These are phyloP conservation scores for Eupithecia exiguata DNA, from an alignment of 2,888 invertebrate genomes.

Conservation along the genomic window DNA sequence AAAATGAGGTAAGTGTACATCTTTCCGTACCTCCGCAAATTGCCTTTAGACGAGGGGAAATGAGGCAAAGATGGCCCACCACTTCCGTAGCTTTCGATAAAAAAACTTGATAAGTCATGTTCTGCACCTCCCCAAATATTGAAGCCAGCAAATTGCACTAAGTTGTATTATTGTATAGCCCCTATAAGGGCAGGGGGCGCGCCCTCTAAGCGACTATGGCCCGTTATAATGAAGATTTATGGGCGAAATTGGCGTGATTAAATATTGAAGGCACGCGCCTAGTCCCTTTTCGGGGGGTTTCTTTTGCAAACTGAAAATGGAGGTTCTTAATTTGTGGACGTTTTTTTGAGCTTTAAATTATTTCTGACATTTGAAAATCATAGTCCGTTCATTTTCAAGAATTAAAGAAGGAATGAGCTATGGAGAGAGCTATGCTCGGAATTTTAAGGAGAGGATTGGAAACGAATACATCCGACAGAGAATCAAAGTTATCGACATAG, in stretches of 20 bases:
- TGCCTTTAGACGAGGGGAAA: slow-evolving; percentile 1
- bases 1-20: not conserved
- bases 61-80: not conserved
- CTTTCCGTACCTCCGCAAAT: not conserved
- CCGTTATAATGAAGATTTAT: slow-evolving; percentile 40
- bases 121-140: slow-evolving; percentile 16
- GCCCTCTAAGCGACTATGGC: slow-evolving; percentile 32
- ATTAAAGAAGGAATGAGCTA: not conserved
- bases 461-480: too few species aligned
- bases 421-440: too few species aligned
- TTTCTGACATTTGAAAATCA: not conserved
- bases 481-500: too few species aligned
- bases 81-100: not conserved
- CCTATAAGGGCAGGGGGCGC: slow-evolving; percentile 10
- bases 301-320: not conserved
- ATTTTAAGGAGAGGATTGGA: too few species aligned
- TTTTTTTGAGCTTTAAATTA: not conserved
- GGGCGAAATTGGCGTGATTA: slow-evolving; percentile 36
- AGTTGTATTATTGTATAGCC: slow-evolving; percentile 5
- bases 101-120: slow-evolving; percentile 11
- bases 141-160: slow-evolving; percentile 20
- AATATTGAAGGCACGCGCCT: slow-evolving; percentile 37
- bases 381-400: not conserved
- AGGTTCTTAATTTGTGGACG: not conserved
- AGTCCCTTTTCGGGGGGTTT: slow-evolving; percentile 14